phyloP scores from a whole-genome alignment of 2,797 vertebrate genomes.

The Pitangus sulphuratus region DNA sequence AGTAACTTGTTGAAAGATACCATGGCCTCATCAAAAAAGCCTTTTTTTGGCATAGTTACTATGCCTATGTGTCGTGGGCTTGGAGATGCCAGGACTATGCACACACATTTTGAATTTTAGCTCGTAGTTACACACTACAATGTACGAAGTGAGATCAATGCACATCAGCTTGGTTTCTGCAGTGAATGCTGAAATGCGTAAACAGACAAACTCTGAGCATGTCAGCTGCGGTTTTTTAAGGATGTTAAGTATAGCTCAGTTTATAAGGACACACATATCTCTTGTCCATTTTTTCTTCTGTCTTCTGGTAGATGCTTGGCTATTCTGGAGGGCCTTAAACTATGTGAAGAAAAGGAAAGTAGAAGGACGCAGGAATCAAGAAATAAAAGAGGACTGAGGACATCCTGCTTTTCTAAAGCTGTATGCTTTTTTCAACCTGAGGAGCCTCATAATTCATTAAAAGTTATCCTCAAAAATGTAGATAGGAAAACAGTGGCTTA shows the following conservation, averaged over 20 bases:
- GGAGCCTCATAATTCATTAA: not conserved
- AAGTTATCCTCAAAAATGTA: not conserved
- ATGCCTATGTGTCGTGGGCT: not conserved
- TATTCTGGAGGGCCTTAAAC: not conserved
- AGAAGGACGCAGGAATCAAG: not conserved
- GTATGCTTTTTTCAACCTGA: not conserved
- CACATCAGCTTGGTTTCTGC: not conserved
- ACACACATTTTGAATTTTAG: not conserved
- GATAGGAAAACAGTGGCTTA: not conserved
- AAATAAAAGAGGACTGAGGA: not conserved
- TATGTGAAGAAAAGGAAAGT: not conserved
- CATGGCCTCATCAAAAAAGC: not conserved
- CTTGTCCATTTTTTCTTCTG: not conserved
- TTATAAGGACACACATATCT: not conserved
- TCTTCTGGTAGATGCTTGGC: not conserved
- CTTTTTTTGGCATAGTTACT: not conserved
- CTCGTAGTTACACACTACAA: not conserved
- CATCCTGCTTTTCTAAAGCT: not conserved
- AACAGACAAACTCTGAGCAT: not conserved
- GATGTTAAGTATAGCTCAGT: not conserved
- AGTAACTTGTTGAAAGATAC: not conserved
- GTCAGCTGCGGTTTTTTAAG: slow-evolving; percentile 10
- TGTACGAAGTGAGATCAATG: not conserved
- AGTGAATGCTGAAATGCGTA: not conserved
- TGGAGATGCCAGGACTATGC: not conserved